Evolutionary conservation across 1,140 invertebrate genomes (phyloP).

Genomic region (Heliothis subflexa): DNA sequence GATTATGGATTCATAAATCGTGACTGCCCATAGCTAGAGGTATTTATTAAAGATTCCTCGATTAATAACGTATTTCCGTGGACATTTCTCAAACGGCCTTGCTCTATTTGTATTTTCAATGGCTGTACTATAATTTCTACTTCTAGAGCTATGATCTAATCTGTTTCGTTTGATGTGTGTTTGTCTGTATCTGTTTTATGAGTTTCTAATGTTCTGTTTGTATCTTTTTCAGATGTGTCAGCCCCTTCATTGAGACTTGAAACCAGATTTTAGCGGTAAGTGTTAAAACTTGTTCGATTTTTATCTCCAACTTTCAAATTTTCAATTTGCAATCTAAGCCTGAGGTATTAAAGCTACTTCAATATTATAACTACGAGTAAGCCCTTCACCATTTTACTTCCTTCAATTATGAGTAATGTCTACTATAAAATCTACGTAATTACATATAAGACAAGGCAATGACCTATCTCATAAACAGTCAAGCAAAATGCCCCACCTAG

Average conservation of each 20-base stretch:
- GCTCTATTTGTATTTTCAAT: conserved; percentile 10
- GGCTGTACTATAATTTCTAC: conserved; percentile 3
- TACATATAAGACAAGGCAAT: background rate
- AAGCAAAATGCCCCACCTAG: background rate
- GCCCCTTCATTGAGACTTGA: conserved; percentile 9
- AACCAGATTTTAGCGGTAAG: conserved; percentile 26
- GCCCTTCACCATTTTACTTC: too few relatives aligned
- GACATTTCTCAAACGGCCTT: conserved; percentile 2
- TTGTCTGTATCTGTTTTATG: conserved; percentile 4
- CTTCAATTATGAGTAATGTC: background rate
- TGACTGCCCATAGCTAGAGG: background rate
- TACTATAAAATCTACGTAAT: background rate
- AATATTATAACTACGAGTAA: too few relatives aligned
- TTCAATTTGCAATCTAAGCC: too few relatives aligned
- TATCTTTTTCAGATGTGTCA: conserved; percentile 44
- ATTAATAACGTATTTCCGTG: conserved; percentile 15
- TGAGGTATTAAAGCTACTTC: too few relatives aligned
- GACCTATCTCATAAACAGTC: background rate
- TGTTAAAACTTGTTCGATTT: background rate
- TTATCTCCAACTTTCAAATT: too few relatives aligned
- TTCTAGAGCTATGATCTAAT: conserved; percentile 5
- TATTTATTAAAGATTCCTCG: conserved; percentile 18
- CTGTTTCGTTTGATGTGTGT: background rate
- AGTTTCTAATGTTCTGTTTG: conserved; percentile 10
- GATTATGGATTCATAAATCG: conserved; percentile 22